Percentiles rank a stretch among this genome's conserved stretches.
These are phyloP conservation scores for Gryon sp. DNA, from an alignment of 1,140 invertebrate species.

Conservation along the genomic window DNA sequence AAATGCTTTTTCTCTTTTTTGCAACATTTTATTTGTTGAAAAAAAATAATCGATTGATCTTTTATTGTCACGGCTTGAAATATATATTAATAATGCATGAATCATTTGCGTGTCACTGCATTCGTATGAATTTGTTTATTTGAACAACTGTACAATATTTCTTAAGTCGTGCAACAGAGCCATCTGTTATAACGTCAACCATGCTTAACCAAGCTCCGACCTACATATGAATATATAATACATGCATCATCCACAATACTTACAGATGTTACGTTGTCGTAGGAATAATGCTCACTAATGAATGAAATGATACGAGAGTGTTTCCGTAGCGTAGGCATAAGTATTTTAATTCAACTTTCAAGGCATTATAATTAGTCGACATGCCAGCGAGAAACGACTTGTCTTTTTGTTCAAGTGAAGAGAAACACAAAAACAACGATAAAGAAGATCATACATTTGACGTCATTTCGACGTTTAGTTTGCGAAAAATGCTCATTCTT, in stretches of 20 bases:
- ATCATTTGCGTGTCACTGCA: constrained; percentile 30
- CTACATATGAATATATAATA: constrained; percentile 61
- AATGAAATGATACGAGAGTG: constrained; percentile 54
- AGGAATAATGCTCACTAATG: constrained; percentile 57
- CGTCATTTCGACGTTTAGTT: no score
- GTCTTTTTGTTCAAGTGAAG: not conserved
- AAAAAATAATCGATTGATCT: constrained; percentile 6
- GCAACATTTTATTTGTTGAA: not conserved
- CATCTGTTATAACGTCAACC: constrained; percentile 44
- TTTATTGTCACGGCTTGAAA: constrained; percentile 9
- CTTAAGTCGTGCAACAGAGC: constrained; percentile 5
- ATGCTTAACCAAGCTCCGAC: constrained; percentile 50
- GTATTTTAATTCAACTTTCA: constrained; percentile 30
- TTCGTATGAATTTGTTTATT: constrained; percentile 53
- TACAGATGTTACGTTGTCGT: constrained; percentile 53
- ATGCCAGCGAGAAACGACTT: not conserved
- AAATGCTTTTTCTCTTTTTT: no score
- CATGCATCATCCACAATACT: constrained; percentile 53
- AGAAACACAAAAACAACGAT: not conserved
- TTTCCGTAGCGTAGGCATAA: constrained; percentile 43
- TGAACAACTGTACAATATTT: constrained; percentile 37
- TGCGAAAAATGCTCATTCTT: no score
- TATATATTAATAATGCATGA: constrained; percentile 44
- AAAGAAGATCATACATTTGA: no score
- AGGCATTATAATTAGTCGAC: constrained; percentile 36